Conservation (phyloP, 1,140 invertebrate species). For the Anadara kagoshimensis region DNA sequence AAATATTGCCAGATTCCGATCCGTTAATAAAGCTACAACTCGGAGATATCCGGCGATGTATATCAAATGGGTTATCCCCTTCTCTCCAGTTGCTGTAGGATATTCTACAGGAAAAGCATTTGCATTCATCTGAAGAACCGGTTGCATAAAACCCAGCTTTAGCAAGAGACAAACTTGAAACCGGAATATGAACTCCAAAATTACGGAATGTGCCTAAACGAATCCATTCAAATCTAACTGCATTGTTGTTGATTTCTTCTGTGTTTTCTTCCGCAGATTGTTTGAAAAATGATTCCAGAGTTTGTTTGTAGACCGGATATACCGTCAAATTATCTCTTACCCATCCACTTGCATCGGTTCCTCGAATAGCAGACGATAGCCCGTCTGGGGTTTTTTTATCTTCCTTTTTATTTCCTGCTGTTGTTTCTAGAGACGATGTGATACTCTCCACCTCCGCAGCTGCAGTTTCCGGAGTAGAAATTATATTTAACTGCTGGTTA, state of each 20-base stretch:
- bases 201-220: conserved; percentile 31
- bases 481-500: too few species aligned
- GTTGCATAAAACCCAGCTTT: conserved; percentile 27
- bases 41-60: conserved; percentile 14
- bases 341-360: too few species aligned
- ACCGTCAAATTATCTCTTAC: too few species aligned
- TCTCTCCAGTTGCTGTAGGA: conserved; percentile 13
- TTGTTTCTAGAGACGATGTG: too few species aligned
- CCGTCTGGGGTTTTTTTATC: too few species aligned
- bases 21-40: background rate
- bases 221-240: background rate
- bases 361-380: too few species aligned
- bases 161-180: conserved; percentile 15
- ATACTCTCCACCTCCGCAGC: too few species aligned
- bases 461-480: too few species aligned
- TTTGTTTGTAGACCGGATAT: too few species aligned
- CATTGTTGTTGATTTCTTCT: background rate
- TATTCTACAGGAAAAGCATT: conserved; percentile 20
- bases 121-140: conserved; percentile 1
- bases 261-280: too few species aligned
- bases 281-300: too few species aligned
- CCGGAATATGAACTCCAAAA: conserved; percentile 15
- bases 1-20: background rate
- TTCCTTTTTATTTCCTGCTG: too few species aligned
- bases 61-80: conserved; percentile 8